Evolutionary conservation across 2,113 vertebrate genomes (phyloP).

Genomic region (Probosciger aterrimus): DNA sequence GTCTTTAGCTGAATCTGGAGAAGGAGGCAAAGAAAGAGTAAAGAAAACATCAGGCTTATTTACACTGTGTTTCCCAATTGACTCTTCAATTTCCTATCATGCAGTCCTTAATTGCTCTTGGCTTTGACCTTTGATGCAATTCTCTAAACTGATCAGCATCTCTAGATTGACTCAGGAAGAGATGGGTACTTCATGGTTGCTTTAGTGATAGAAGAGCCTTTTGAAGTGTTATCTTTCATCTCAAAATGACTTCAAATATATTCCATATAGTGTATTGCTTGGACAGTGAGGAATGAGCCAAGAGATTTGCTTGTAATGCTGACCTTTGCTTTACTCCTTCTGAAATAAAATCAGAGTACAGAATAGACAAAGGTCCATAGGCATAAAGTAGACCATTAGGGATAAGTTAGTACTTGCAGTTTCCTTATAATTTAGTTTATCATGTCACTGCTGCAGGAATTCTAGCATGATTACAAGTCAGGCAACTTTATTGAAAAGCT

Average conservation of each 20-base stretch:
- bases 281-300: background rate
- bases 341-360: background rate
- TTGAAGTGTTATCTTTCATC: background rate
- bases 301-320: background rate
- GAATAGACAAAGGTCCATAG: background rate
- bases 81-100: background rate
- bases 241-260: background rate
- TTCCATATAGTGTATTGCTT: background rate
- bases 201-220: background rate
- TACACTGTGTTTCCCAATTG: background rate
- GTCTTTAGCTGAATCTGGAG: background rate
- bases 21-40: background rate
- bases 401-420: background rate
- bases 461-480: background rate
- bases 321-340: background rate
- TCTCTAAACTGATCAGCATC: background rate
- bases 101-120: constrained; percentile 15
- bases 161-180: background rate
- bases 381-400: background rate
- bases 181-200: background rate
- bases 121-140: constrained; percentile 19
- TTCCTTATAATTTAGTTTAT: background rate
- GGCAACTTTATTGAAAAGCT: background rate
- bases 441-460: background rate
- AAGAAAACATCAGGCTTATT: background rate